Evolutionary conservation across 1,140 invertebrate species (phyloP).

Genomic region (Danaus plexippus): DNA sequence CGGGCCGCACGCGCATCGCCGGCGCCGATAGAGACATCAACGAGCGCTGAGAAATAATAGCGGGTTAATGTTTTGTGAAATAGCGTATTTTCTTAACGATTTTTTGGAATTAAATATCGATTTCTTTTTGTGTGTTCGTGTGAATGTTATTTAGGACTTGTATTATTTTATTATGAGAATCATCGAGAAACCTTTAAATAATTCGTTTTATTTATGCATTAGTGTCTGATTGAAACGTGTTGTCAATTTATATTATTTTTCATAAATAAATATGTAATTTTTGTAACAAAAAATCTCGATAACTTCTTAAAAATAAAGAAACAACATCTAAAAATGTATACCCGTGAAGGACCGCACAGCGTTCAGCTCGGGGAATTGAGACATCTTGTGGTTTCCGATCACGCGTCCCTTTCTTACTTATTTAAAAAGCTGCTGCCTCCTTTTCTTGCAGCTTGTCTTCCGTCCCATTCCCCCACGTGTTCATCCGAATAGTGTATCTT

Average conservation of each 20-base stretch:
- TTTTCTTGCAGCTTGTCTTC: conserved; percentile 52
- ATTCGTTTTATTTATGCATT: too few species aligned
- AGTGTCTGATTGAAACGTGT: too few species aligned
- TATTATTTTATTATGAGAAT: too few species aligned
- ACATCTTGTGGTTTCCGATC: conserved; percentile 71
- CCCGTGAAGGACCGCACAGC: conserved; percentile 62
- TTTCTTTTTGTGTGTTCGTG: too few species aligned
- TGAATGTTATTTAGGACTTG: too few species aligned
- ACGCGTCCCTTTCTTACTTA: conserved; percentile 48
- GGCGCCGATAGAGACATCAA: conserved; percentile 67
- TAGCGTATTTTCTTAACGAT: too few species aligned
- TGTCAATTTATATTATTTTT: too few species aligned
- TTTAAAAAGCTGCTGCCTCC: conserved; percentile 38
- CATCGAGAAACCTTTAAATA: too few species aligned
- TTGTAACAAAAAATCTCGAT: conserved; percentile 6
- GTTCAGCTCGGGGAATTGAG: conserved; percentile 67
- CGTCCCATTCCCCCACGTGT: conserved; percentile 50
- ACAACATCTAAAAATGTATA: conserved; percentile 59
- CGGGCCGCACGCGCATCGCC: conserved; percentile 50
- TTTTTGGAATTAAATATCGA: too few species aligned
- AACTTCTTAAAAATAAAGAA: conserved; percentile 44
- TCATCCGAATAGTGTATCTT: conserved; percentile 58
- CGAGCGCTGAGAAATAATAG: conserved; percentile 1
- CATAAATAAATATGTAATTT: too few species aligned
- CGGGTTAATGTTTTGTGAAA: too few species aligned